A percentile compares a stretch with the other conserved stretches of the same genome.
These are phyloP conservation scores for Calosoma granatense DNA, from an alignment of 1,140 invertebrate genomes.

Conservation along the genomic window DNA sequence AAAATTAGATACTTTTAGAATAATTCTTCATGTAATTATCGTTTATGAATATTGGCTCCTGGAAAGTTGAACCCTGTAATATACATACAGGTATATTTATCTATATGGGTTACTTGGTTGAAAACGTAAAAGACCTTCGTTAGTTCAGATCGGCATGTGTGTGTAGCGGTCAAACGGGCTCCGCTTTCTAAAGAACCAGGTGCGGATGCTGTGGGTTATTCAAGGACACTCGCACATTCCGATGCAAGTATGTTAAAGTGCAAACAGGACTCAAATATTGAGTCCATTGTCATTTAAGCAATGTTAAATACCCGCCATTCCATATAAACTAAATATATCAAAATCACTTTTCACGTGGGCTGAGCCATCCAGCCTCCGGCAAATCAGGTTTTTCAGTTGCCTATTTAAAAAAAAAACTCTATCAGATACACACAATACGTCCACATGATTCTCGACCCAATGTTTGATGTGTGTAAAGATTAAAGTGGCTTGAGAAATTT, in stretches of 20 bases:
- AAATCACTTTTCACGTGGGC: background rate
- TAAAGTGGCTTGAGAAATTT: background rate
- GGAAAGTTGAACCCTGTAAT: no score
- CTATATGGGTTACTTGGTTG: no score
- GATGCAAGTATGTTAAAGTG: slow-evolving; percentile 8
- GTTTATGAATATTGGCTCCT: no score
- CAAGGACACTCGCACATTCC: slow-evolving; percentile 4
- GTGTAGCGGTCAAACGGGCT: background rate
- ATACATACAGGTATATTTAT: no score
- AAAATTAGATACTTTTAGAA: no score
- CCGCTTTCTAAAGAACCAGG: slow-evolving; percentile 2
- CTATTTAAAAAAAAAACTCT: background rate
- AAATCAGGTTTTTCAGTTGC: background rate
- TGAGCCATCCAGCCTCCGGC: background rate
- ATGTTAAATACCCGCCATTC: background rate
- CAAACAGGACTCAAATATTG: slow-evolving; percentile 1
- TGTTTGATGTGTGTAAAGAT: background rate
- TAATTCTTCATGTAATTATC: no score
- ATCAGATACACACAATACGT: background rate
- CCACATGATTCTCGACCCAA: background rate
- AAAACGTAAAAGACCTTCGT: no score
- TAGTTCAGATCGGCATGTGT: background rate
- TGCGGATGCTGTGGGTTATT: background rate
- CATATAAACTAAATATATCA: no score
- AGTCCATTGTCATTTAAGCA: background rate